Evolutionary conservation across 2,888 invertebrate species (phyloP), one percentile per base, ranked within the genome.

Genomic region (Aelia acuminata): DNA sequence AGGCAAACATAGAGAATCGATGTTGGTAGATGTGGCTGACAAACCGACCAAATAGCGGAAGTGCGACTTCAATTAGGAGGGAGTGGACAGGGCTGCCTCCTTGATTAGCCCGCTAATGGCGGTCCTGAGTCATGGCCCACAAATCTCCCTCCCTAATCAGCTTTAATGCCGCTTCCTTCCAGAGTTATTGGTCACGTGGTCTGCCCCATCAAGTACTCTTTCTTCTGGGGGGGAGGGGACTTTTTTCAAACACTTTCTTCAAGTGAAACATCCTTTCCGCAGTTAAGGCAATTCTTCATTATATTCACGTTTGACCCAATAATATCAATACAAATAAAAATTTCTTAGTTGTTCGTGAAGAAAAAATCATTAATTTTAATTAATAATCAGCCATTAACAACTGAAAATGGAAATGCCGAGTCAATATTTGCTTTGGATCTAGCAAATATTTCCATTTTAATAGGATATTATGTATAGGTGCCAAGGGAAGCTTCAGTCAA

Each of bases 161-260:
- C 63, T 70, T 70, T 70, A 70, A 70, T 70, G 63, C 35, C 31
- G 0, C 2, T 15, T 35, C 63, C 53, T 53, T 63, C 15, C 63
- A 35, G 63, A 70, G 35, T 70, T 70, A 70, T 70, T 70, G 63
- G 63, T 70, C 63, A 70, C 63, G 35, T 70, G 63, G 63, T 35
- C 7, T 35, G 15, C 13, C 0, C 5, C 31, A 13, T 18, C 35
- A 31, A 35, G 63, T 31, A 26, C 5, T 63, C 31, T 18, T 4
- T 1, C 8, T 4, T 35, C 35, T 20, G 31, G 18, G 7, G 63
- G 63, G 18, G 31, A 8, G 7, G 63, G 63, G 18, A 35, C 15
- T 20, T 70, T 57, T 63, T 70, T 18, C 35, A 18, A 70, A 2
- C 22, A 18, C 63, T 35, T 31, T 3, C 15, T 13, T 18, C 26